These are phyloP conservation scores for Poliocrania exsul DNA, from an alignment of 2,797 vertebrate species.

Conservation along the genomic window DNA sequence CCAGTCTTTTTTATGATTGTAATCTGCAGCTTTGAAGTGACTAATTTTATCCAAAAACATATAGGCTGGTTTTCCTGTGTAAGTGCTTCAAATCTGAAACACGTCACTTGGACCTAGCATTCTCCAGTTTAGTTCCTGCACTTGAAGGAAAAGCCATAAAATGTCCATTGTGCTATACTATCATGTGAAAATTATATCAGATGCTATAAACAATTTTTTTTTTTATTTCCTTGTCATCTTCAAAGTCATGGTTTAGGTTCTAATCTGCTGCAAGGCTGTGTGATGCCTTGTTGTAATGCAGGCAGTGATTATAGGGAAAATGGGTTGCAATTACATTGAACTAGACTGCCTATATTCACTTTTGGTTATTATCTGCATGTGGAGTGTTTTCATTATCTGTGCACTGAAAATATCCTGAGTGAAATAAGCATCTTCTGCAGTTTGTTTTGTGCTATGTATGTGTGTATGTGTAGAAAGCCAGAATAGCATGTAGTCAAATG, in stretches of 20 bases:
- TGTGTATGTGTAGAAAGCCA: not conserved
- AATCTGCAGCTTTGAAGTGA: constrained; percentile 11
- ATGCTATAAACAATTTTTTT: not conserved
- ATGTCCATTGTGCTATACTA: not conserved
- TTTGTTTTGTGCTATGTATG: constrained; percentile 23
- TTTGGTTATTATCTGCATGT: constrained; percentile 34
- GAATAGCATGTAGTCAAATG: constrained; percentile 5
- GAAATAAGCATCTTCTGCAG: constrained; percentile 47
- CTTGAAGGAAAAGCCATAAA: constrained; percentile 8
- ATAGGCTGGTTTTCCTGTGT: constrained; percentile 40
- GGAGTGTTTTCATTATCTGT: constrained; percentile 59
- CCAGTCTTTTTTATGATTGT: constrained; percentile 13
- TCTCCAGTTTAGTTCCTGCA: constrained; percentile 10
- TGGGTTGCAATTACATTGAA: constrained; percentile 15
- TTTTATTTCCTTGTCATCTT: not conserved
- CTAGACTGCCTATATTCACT: constrained; percentile 4
- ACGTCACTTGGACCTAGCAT: not conserved
- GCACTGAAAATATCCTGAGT: constrained; percentile 33
- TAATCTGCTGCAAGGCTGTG: constrained; percentile 18
- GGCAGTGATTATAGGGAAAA: constrained; percentile 32
- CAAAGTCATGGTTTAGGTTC: not conserved
- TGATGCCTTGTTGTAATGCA: constrained; percentile 13
- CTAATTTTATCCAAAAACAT: constrained; percentile 56
- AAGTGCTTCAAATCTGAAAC: constrained; percentile 15
- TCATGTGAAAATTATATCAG: not conserved